Percentiles rank a stretch among this genome's conserved stretches.
phyloP scores from a whole-genome alignment of 2,797 vertebrate species.

The Hippoglossus hippoglossus region DNA sequence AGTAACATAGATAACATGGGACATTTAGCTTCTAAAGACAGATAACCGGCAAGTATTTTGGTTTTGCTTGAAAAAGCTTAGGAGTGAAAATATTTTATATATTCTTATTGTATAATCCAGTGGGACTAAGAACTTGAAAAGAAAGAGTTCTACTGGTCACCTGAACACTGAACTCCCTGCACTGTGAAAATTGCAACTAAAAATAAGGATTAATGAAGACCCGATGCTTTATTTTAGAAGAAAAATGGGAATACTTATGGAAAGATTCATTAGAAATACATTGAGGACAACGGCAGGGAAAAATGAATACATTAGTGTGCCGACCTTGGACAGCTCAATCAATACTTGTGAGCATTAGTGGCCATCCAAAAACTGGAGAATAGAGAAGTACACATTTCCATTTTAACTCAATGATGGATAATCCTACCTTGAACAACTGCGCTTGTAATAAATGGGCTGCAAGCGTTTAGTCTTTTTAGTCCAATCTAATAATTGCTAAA shows the following conservation, averaged over 20 bases:
- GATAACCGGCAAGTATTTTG: too few species aligned
- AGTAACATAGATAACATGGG: too few species aligned
- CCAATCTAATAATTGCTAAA: slow-evolving; percentile 78
- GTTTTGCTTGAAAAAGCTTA: too few species aligned
- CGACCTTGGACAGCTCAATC: slow-evolving; percentile 57
- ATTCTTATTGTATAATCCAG: too few species aligned
- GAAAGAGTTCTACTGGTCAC: neutral
- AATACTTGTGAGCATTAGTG: slow-evolving; percentile 60
- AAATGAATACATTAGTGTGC: slow-evolving; percentile 56
- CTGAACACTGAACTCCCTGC: neutral
- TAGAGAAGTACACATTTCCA: slow-evolving; percentile 58
- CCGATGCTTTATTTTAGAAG: neutral
- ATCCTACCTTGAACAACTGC: slow-evolving; percentile 63
- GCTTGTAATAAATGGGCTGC: slow-evolving; percentile 66
- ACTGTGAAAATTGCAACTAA: neutral
- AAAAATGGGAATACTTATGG: slow-evolving; percentile 20
- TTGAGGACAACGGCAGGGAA: slow-evolving; percentile 9
- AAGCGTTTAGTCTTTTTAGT: slow-evolving; percentile 48
- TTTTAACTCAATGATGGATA: slow-evolving; percentile 75
- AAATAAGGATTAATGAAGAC: slow-evolving; percentile 18
- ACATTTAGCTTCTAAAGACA: too few species aligned
- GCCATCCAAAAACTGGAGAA: slow-evolving; percentile 45
- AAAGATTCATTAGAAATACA: slow-evolving; percentile 46
- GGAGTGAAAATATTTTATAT: too few species aligned
- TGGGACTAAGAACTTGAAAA: neutral